Evolutionary conservation across 2,113 vertebrate species (phyloP).

Genomic region (Ceratotherium simum): DNA sequence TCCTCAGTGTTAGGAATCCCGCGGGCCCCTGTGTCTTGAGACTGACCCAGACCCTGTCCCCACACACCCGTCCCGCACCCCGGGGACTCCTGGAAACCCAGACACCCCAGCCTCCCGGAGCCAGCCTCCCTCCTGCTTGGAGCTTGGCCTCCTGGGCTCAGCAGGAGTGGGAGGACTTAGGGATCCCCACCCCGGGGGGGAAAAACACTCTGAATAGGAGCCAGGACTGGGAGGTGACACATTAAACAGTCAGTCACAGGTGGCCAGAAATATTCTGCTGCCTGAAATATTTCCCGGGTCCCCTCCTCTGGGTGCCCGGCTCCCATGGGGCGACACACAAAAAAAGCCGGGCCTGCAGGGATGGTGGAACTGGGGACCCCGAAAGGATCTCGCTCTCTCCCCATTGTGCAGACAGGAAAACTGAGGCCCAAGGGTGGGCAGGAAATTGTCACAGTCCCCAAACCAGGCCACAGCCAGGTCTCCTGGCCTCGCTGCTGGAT

Average conservation of each 20-base stretch:
- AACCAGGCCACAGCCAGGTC: neutral
- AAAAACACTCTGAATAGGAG: neutral
- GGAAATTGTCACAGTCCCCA: neutral
- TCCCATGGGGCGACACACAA: neutral
- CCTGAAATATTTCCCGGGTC: neutral
- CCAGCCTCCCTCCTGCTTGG: neutral
- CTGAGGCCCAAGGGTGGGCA: neutral
- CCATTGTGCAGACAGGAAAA: neutral
- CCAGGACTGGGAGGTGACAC: constrained; percentile 69
- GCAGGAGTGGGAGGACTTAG: neutral
- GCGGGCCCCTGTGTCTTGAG: neutral
- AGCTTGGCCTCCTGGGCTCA: neutral
- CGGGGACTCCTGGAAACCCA: too few species aligned
- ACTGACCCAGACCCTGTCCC: neutral
- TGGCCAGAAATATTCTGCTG: constrained; percentile 35
- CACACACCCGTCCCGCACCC: neutral
- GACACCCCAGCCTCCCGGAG: too few species aligned
- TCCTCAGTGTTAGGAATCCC: neutral
- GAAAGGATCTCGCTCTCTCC: neutral
- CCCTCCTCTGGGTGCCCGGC: neutral
- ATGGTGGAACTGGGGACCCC: neutral
- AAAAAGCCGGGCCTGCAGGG: neutral
- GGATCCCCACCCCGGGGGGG: accelerated
- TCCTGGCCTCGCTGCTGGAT: too few species aligned
- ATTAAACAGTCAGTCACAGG: constrained; percentile 77